Percentiles rank a stretch among this genome's conserved stretches.
Evolutionary conservation across 2,113 vertebrate species (phyloP).

Genomic region (Neomonachus schauinslandi): DNA sequence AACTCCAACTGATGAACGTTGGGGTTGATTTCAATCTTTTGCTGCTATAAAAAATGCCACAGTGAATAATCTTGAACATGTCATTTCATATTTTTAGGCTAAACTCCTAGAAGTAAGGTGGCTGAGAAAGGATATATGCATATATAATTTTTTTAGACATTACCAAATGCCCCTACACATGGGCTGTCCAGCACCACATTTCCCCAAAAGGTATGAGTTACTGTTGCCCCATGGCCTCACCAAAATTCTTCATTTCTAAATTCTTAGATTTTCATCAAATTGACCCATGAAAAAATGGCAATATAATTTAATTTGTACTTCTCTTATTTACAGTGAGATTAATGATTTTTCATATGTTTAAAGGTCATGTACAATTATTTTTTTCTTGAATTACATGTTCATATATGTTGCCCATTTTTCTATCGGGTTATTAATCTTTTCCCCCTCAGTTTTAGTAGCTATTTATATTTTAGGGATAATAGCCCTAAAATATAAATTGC

Average conservation of each 20-base stretch:
- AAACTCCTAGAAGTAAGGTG: constrained; percentile 41
- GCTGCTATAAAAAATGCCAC: constrained; percentile 24
- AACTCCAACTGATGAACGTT: neutral
- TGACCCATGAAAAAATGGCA: neutral
- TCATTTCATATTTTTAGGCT: constrained; percentile 35
- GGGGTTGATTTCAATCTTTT: constrained; percentile 44
- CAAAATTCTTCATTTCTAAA: constrained; percentile 12
- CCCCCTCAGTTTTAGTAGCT: neutral
- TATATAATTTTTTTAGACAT: constrained; percentile 10
- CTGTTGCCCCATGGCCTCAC: neutral
- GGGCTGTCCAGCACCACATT: neutral
- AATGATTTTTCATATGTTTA: constrained; percentile 25
- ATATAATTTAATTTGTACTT: constrained; percentile 33
- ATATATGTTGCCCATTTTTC: neutral
- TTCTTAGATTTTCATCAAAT: constrained; percentile 37
- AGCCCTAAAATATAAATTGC: neutral
- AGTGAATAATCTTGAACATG: constrained; percentile 50
- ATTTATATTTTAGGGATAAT: neutral
- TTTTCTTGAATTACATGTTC: constrained; percentile 20
- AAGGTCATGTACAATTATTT: neutral
- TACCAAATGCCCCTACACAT: neutral
- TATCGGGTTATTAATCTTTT: neutral
- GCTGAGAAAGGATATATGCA: neutral
- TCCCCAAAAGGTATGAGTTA: neutral
- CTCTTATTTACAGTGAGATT: neutral